A percentile compares a stretch with the other conserved stretches of the same genome.
phyloP scores from a whole-genome alignment of 2,113 vertebrate species.

The Clarias gariepinus region DNA sequence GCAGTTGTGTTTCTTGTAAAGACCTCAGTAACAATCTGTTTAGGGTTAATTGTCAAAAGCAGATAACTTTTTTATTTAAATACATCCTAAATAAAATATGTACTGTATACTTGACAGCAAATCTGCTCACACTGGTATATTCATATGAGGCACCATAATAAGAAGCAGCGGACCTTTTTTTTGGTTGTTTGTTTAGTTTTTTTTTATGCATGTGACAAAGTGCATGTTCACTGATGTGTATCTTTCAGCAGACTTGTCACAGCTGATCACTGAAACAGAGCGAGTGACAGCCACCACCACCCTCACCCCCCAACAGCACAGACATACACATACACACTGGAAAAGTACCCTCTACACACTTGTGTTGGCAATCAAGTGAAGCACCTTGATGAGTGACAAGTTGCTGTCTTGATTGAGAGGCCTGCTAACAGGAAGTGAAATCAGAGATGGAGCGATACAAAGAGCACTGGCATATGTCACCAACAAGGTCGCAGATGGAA shows the following conservation, averaged over 20 bases:
- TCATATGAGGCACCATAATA: not conserved
- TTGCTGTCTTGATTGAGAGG: conserved; percentile 71
- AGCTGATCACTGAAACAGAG: conserved; percentile 57
- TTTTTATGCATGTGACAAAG: conserved; percentile 31
- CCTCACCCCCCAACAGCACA: conserved; percentile 41
- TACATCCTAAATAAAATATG: not conserved
- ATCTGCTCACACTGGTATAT: not conserved
- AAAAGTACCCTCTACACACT: conserved; percentile 66
- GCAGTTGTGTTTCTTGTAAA: not conserved
- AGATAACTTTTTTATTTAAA: not conserved
- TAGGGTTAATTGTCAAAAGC: not conserved
- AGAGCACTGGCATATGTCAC: conserved; percentile 35
- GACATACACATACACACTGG: conserved; percentile 45
- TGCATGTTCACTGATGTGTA: conserved; percentile 51
- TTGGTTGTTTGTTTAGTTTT: not conserved
- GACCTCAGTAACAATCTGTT: not conserved
- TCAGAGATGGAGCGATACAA: conserved; percentile 42
- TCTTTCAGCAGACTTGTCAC: conserved; percentile 63
- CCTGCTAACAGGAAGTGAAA: conserved; percentile 66
- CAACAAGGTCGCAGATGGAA: conserved; percentile 53
- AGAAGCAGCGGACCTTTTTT: not conserved
- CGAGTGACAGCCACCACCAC: conserved; percentile 64
- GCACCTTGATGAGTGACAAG: conserved; percentile 71
- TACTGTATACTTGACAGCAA: too few species aligned
- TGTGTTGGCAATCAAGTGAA: conserved; percentile 67